Base-by-base conservation (phyloP, 2,113 vertebrate species). In the Psephotus haematonotus region DNA sequence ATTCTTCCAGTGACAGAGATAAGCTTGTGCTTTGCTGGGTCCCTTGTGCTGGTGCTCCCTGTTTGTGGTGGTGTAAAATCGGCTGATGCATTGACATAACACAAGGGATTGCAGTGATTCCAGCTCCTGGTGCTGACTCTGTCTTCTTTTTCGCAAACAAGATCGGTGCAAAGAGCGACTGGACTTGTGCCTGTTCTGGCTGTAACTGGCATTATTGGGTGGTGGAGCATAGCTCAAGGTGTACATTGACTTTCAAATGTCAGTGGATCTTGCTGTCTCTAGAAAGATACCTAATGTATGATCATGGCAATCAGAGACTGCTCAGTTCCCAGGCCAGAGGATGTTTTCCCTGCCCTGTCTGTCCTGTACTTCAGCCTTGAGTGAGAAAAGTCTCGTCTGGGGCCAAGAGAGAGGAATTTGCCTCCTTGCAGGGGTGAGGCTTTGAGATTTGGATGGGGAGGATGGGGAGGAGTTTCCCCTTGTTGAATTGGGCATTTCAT, bases 401-500 rank as follows among this genome's bases (percentile, higher is more conserved):
- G 82, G 62, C 71, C 53, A 60, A 24, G 69, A 85, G 47, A 57
- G 23, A 85, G 44, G 67, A 86, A 67, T 95, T 88, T 80, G 62
- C 15, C 50, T 87, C 35, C 37, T 86, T 71, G 33, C 11, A 62
- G 52, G 60, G 27, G 25, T 59, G 60, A 90, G 59, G 71, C 91
- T 60, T 15, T 2, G 59, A 85, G 35, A 55, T 84, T 68, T 88
- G 57, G 47, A 71, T 0, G 23, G 17, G 39, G 65, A 70, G 71
- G 41, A 57, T 35, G 27, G 86, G 80, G 88, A 86, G 89, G 92
- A 92, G 47, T 75, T 95, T 93, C 47, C 39, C 35, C 39, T 60
- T 53, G 86, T 59, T 97, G 91, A 95, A 97, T 91, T 76, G 69
- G 39, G 53, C 44, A 72, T 91, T 95, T 96, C 84, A 85, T 86